Base-by-base conservation (phyloP, 2,888 invertebrate species). In the Drosophila borborema region DNA sequence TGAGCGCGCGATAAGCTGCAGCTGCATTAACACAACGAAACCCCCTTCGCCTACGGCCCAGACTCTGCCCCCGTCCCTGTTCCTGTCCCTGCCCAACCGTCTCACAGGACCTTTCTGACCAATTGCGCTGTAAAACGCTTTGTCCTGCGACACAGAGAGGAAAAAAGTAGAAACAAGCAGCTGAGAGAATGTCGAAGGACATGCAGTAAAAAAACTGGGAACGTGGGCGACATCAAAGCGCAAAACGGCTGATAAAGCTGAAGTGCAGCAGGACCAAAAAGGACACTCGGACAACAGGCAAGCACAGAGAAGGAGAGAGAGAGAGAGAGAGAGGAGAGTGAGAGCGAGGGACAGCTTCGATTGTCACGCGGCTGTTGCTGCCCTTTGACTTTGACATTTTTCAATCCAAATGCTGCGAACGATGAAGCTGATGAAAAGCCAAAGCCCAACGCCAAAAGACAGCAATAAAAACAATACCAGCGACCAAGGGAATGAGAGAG, bases 351-450 rank as follows among this genome's bases (percentile, higher is more conserved):
- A n/a, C 12, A 70, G 82, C 81, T 77, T 77, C 89, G 82, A 86
- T 77, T 76, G 81, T 81, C 82, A 79, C 55, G 86, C 80, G 80
- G 74, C 45, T 23, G 63, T 65, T 69, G 77, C 69, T 68, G 62
- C 38, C 88, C 89, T 90, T 89, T 84, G 83, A 89, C 84, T 85
- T 89, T 89, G 85, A 89, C 87, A 90, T 84, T 86, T 89, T 78
- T 68, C 89, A 89, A 86, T 85, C 86, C 90, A 83, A 90, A 90
- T 88, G 81, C 64, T 88, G 81, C 61, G 54, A 63, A 61, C 59
- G 72, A 81, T 71, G 77, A 77, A 64, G 62, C 71, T 90, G 84
- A 85, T 90, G 85, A 86, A 89, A 85, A 85, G 90, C 90, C 90
- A 58, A 58, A 34, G 56, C 56, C 34, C 43, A 85, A 81, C 89